Conservation (phyloP, 2,888 invertebrate genomes). For the Folsomia candida region DNA sequence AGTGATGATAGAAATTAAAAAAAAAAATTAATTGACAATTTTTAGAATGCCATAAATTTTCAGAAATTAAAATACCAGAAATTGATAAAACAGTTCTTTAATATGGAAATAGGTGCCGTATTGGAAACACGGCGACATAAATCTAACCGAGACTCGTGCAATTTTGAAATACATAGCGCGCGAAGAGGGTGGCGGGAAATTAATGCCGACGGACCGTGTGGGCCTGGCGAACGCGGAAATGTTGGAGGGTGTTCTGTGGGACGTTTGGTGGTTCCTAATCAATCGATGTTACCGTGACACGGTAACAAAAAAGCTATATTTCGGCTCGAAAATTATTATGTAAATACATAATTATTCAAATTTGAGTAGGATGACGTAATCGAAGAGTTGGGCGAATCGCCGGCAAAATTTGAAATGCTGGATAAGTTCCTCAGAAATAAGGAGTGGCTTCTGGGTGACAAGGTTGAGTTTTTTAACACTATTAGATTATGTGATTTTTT, state of each 20-base stretch:
- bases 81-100: too few relatives aligned
- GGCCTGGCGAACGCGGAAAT: conserved; percentile 22
- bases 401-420: conserved; percentile 21
- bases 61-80: too few relatives aligned
- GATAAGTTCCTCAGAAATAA: conserved; percentile 24
- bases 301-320: conserved; percentile 11
- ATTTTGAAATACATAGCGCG: conserved; percentile 55
- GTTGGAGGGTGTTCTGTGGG: conserved; percentile 35
- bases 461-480: too few relatives aligned
- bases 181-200: conserved; percentile 52
- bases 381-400: conserved; percentile 4
- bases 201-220: conserved; percentile 17
- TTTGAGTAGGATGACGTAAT: conserved; percentile 24
- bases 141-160: conserved; percentile 56
- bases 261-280: conserved; percentile 28
- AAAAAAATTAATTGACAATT: too few relatives aligned
- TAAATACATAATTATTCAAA: too few relatives aligned
- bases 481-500: too few relatives aligned
- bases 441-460: conserved; percentile 31
- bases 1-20: too few relatives aligned
- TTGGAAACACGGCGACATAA: conserved; percentile 55
- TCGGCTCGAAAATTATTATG: too few relatives aligned
- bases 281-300: conserved; percentile 16
- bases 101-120: conserved; percentile 54
- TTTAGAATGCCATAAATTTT: too few relatives aligned